These are phyloP conservation scores for Cylas formicarius DNA, from an alignment of 1,140 invertebrate species.

Conservation along the genomic window DNA sequence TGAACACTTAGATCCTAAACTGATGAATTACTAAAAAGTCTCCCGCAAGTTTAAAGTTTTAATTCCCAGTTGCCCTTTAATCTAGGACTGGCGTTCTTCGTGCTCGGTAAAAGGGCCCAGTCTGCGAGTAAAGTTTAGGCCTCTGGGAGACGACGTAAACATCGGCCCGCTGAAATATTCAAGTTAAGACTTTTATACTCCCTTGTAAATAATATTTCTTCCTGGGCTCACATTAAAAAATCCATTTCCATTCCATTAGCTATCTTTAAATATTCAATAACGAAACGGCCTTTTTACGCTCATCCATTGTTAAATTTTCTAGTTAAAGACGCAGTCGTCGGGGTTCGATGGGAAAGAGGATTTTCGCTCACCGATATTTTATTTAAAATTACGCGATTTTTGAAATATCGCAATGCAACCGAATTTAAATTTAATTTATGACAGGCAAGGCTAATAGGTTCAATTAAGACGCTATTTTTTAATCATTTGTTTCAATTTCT, in stretches of 20 bases:
- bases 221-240: constrained; percentile 16
- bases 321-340: too few species aligned
- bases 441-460: too few species aligned
- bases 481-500: too few species aligned
- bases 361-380: too few species aligned
- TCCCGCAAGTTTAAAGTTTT: constrained; percentile 20
- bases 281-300: constrained; percentile 12
- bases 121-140: constrained; percentile 12
- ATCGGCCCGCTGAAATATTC: constrained; percentile 14
- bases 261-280: constrained; percentile 22
- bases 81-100: constrained; percentile 11
- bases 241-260: constrained; percentile 24
- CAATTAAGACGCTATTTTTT: too few species aligned
- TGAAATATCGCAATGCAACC: too few species aligned
- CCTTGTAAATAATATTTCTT: constrained; percentile 15
- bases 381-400: too few species aligned
- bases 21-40: constrained; percentile 17
- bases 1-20: constrained; percentile 15
- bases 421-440: too few species aligned
- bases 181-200: constrained; percentile 5
- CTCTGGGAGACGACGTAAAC: constrained; percentile 9
- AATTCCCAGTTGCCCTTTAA: constrained; percentile 19
- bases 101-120: constrained; percentile 10
- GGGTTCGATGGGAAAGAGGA: too few species aligned
- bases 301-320: constrained; percentile 18